Conservation (phyloP, 2,113 vertebrate genomes). For the Lucifuga dentata region DNA sequence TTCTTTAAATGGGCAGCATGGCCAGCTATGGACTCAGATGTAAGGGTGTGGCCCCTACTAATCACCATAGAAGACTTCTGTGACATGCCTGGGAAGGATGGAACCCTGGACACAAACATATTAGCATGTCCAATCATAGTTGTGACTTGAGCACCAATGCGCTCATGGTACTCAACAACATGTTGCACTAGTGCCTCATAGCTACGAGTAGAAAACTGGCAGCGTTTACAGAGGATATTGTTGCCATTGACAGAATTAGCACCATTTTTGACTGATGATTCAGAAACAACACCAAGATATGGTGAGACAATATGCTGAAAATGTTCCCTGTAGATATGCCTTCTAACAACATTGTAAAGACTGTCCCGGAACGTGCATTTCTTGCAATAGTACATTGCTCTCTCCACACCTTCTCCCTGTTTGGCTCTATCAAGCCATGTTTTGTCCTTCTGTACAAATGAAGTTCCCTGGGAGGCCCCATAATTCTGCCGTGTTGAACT, state of each 20-base stretch:
- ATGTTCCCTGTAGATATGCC: constrained; percentile 99
- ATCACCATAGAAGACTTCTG: constrained; percentile 84
- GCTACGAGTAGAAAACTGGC: constrained; percentile 94
- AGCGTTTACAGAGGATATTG: constrained; percentile 94
- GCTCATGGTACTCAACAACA: constrained; percentile 96
- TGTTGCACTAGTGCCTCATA: constrained; percentile 97
- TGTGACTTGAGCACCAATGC: constrained; percentile 96
- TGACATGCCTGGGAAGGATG: constrained; percentile 83
- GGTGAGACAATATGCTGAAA: constrained; percentile 96
- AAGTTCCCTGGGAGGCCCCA: constrained; percentile 51
- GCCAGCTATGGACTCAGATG: constrained; percentile 87
- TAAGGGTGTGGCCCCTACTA: constrained; percentile 83
- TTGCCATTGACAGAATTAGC: constrained; percentile 85
- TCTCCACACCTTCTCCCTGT: constrained; percentile 89
- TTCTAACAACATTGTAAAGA: constrained; percentile 95
- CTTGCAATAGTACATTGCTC: constrained; percentile 98
- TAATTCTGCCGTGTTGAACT: constrained; percentile 84
- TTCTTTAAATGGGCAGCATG: constrained; percentile 89
- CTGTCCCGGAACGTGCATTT: constrained; percentile 97
- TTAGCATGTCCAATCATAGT: constrained; percentile 98
- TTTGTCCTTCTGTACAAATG: constrained; percentile 52
- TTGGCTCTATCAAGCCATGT: constrained; percentile 86
- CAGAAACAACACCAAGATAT: constrained; percentile 90
- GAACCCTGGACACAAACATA: constrained; percentile 87
- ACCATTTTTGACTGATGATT: constrained; percentile 90